Percentiles rank a stretch among this genome's conserved stretches.
Conservation (phyloP, 2,888 invertebrate genomes). For the Rhopalosiphum nymphaeae region DNA sequence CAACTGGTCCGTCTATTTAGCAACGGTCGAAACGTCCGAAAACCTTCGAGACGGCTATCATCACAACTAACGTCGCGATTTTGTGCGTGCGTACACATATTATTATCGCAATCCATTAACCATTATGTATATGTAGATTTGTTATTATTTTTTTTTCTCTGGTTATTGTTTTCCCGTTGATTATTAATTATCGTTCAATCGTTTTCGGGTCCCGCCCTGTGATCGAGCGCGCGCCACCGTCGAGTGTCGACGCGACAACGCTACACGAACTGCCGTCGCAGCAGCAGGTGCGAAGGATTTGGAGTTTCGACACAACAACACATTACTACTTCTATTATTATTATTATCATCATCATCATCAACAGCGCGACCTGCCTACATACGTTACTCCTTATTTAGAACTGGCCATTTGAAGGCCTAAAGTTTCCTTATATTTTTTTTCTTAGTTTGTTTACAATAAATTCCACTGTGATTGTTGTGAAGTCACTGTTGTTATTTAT, state of each 20-base stretch:
- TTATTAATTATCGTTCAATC: conserved; percentile 2
- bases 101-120: neutral
- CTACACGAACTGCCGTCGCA: neutral
- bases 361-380: conserved; percentile 34
- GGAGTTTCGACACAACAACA: conserved; percentile 3
- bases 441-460: neutral
- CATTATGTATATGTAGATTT: neutral
- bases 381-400: conserved; percentile 43
- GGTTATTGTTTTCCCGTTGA: neutral
- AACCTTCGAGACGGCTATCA: neutral
- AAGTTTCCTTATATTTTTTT: conserved; percentile 17
- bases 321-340: neutral
- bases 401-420: conserved; percentile 1
- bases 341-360: neutral
- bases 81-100: conserved; percentile 5
- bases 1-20: conserved; percentile 36
- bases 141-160: conserved; percentile 12
- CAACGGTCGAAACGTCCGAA: conserved; percentile 26
- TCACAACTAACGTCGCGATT: neutral
- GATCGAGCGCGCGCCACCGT: neutral
- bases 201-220: conserved; percentile 15
- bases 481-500: neutral
- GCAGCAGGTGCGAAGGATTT: conserved; percentile 30
- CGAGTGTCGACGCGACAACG: neutral
- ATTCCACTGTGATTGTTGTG: too few relatives aligned